Conservation (phyloP, 2,888 invertebrate species). For the Trimorus sp. region DNA sequence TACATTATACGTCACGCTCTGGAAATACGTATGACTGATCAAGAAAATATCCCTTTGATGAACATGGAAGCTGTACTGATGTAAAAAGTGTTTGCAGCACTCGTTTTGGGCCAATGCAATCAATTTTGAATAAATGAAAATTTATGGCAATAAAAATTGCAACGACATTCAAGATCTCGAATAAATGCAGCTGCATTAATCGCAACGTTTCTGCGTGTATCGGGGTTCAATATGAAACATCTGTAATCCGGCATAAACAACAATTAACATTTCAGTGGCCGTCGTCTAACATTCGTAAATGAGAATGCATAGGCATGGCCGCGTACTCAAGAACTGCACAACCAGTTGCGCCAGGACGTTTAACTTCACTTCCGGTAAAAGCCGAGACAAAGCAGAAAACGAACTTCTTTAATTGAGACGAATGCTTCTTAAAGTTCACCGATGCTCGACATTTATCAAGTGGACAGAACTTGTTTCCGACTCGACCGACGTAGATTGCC, state of each 20-base stretch:
- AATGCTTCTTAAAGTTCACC: slow-evolving; percentile 63
- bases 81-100: too few relatives aligned
- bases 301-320: slow-evolving; percentile 49
- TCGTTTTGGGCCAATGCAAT: too few relatives aligned
- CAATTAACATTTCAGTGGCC: slow-evolving; percentile 38
- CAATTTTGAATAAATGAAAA: too few relatives aligned
- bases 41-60: too few relatives aligned
- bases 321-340: slow-evolving; percentile 44
- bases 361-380: slow-evolving; percentile 56
- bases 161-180: too few relatives aligned
- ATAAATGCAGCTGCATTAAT: too few relatives aligned
- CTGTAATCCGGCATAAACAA: slow-evolving; percentile 49
- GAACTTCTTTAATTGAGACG: slow-evolving; percentile 66
- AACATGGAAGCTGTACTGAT: too few relatives aligned
- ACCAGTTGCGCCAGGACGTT: slow-evolving; percentile 61
- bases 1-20: too few relatives aligned
- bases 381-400: slow-evolving; percentile 60
- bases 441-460: slow-evolving; percentile 64
- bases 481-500: slow-evolving; percentile 40
- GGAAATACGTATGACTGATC: too few relatives aligned
- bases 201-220: too few relatives aligned
- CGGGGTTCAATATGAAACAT: slow-evolving; percentile 19
- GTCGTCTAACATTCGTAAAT: slow-evolving; percentile 30
- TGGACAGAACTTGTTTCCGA: slow-evolving; percentile 62
- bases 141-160: too few relatives aligned